Evolutionary conservation across 1,140 invertebrate species (phyloP), one percentile per base, ranked within the genome.

Genomic region (Lasioglossum baleicum): DNA sequence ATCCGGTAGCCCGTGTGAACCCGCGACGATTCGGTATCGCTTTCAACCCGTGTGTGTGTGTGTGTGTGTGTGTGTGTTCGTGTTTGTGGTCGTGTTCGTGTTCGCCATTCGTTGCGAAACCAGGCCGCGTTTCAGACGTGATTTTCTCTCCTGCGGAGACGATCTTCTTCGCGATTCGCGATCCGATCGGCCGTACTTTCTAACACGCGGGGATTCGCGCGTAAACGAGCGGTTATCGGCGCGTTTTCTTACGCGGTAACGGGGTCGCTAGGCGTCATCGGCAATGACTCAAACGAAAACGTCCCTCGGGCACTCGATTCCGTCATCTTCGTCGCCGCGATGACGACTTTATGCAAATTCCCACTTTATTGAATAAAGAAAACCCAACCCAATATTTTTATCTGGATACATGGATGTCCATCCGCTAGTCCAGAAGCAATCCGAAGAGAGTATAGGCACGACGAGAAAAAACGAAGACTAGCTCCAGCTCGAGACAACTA

Each of bases 221-320:
- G 58, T 68, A 83, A 80, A 74, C 67, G 83, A 65, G 70, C 60
- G 64, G 77, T 84, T 71, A 75, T 65, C 61, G 56, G 31, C 35
- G 68, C 17, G 68, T 51, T 60, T 77, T 70, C 84, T 81, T 75
- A 53, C 71, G 67, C n/a, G n/a, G 73, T 72, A 81, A 81, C 72
- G 68, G 51, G 78, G 78, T 76, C 83, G 73, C 79, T n/a, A 56
- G 70, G 69, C 76, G 6, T 40, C 40, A 7, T 7, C 20, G 17
- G 7, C 51, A 77, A 76, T 85, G 82, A 84, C 63, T 85, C 82
- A 81, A 80, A 51, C 35, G 53, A 75, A 75, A 83, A 80, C 66
- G 71, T 67, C 71, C 73, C 67, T 77, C 73, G 82, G 13, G 22
- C 53, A 15, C 26, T 4, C 13, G 22, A 15, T 13, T 51, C 2